Evolutionary conservation across 2,113 vertebrate species (phyloP), one percentile per base, ranked within the genome.

Genomic region (Tetrao urogallus): DNA sequence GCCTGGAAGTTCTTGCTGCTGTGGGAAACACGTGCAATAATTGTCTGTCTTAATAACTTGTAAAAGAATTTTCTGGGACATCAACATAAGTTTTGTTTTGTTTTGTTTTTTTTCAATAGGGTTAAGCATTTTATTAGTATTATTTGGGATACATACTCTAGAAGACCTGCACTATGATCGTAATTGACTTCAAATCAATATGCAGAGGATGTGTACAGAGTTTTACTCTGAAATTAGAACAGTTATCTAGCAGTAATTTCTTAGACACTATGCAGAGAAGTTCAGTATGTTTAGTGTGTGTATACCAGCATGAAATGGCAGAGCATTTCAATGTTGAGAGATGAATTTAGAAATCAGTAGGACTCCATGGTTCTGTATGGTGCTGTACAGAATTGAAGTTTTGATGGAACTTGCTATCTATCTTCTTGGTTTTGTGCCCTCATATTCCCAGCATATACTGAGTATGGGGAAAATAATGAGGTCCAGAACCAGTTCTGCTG

Each of bases 11-110:
- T 30, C 17, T 69, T 2, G 30, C 88, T 88, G 70, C 73, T 90
- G 66, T 78, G 70, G 69, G 69, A 81, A 64, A 17, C 25, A 74
- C 64, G 75, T 95, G 88, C 61, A 84, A 81, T 90, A 89, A 63
- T 20, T 74, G 28, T 0, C 63, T 70, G n/a, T 36, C 52, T 43
- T 72, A 38, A 2, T 86, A n/a, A 50, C 17, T 3, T 28, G 47
- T 74, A 20, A 57, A 54, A 83, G 57, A 78, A 40, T 72, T 83
- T 88, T 21, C 7, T 80, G 71, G 25, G 28, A 64, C 5, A 13
- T 82, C 36, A 75, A 32, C 11, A 0, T 30, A 1, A 1, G 0
- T 67, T 91, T 86, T 81, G 28, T 77, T 91, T 47, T 47, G 4
- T 19, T 47, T 48, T 48, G 18, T 47, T 50, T 48, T 48, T 47